Conservation (phyloP, 2,888 invertebrate genomes). For the Lacanobia wlatinum region DNA sequence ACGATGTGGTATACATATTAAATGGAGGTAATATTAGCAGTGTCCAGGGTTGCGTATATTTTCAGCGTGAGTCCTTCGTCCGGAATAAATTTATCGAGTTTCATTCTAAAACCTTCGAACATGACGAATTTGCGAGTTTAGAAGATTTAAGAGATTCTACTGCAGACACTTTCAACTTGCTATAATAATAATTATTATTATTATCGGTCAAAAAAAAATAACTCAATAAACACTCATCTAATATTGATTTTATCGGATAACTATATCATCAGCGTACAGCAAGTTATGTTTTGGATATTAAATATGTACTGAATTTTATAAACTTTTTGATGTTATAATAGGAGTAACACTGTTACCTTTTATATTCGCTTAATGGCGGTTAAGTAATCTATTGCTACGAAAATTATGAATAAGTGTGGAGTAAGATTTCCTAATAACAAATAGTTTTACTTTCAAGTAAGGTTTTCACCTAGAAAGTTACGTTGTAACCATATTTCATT, state of each 20-base stretch:
- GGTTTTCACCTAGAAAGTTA: slow-evolving; percentile 55
- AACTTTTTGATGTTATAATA: slow-evolving; percentile 18
- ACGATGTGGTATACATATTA: no score
- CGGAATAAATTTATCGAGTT: neutral
- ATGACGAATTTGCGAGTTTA: neutral
- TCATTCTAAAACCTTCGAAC: neutral
- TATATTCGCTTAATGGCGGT: neutral
- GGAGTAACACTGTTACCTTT: neutral
- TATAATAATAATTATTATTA: no score
- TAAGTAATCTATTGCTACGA: slow-evolving; percentile 30
- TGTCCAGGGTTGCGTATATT: neutral
- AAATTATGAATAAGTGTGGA: slow-evolving; percentile 38
- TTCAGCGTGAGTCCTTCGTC: neutral
- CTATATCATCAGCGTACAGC: neutral
- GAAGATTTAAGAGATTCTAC: neutral
- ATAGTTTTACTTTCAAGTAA: slow-evolving; percentile 47
- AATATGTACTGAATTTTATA: neutral
- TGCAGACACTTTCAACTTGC: neutral
- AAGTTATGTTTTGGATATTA: neutral
- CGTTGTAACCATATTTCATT: slow-evolving; percentile 20
- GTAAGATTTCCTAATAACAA: slow-evolving; percentile 54
- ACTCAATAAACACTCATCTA: neutral
- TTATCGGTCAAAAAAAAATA: no score
- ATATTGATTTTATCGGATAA: neutral
- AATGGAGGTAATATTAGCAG: neutral